Evolutionary conservation across 2,888 invertebrate genomes (phyloP), one percentile per base, ranked within the genome.

Genomic region (Cantharis lateralis): DNA sequence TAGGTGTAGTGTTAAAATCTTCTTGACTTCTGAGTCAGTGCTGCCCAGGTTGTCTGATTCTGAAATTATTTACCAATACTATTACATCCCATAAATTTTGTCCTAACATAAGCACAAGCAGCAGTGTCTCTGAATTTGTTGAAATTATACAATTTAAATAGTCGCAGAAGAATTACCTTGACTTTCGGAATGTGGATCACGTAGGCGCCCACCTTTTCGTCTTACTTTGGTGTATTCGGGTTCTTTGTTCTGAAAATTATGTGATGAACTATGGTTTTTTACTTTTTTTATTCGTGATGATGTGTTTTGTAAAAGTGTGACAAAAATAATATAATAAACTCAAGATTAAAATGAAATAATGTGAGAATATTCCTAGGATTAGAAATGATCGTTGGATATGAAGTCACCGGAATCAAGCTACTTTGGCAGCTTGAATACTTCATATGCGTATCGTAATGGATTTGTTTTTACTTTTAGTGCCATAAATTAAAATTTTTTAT

Each of bases 21-120:
- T 95, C 93, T 95, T 95, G 91, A 95, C 95, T 93, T 96, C 96
- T 90, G 96, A 96, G 93, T 96, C 96, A 92, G 96, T 96, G 89
- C 95, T 96, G 90, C 96, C 96, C 93, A 95, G 93, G 93, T 95
- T 96, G 93, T 95, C 96, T 91, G 95, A 95, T 92, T 96, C 94
- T 94, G 94, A 85, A 91, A 92, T 86, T 78, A 73, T 69, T 15
- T 74, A 20, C 18, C 68, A 68, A 66, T 66, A 24, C 62, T 16
- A 3, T 63, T 69, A 68, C 5, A 68, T 68, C 16, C 61, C 18
- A 71, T 48, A 28, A 28, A 68, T 28, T 28, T 28, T 68, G 26
- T 26, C 26, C 48, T 48, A 48, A n/a, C 5, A n/a, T 48, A n/a
- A 32, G 48, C 81, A n/a, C n/a, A 84, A 84, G 84, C 85, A 85